Base-by-base conservation (phyloP, 2,888 invertebrate species). In the Synergus gifuensis region DNA sequence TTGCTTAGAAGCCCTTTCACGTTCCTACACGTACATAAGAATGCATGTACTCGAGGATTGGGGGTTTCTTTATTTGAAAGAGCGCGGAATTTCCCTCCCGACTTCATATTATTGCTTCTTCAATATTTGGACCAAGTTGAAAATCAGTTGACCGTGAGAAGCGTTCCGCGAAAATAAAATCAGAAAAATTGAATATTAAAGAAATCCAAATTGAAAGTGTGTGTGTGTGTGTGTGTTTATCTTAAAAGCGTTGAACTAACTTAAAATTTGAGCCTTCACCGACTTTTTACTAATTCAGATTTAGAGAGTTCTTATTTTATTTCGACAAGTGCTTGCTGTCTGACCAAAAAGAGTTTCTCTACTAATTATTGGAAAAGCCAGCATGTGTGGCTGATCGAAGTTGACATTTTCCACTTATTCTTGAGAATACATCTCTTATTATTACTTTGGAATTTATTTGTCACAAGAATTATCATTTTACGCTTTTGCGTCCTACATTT, bases 1-100 rank as follows among this genome's bases (percentile, higher is more conserved):
- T 46, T 69, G 46, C 46, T 69, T 69, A 28, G 44, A 44, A 69
- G 22, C 14, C 16, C 18, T 16, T 69, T 22, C 28, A 28, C 69
- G 49, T 69, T 46, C 28, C 36, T 49, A 49, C 28, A 49, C 28
- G 49, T n/a, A 49, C 69, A 36, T 36, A 5, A 69, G 46, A 69
- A 69, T 69, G 36, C 28, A 69, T 69, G 69, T 69, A 49, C 28
- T 49, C 28, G 69, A 69, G 69, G 28, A 69, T 69, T 69, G 28
- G 69, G 49, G 49, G 49, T 66, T 49, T 16, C 49, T 44, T 69
- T 49, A 49, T 49, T 69, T 69, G 22, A 28, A 69, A 69, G 28
- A 69, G 28, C 69, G n/a, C 16, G 28, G 36, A 49, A 69, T 69
- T 69, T 69, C n/a, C 46, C 22, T 36, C 11, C 42, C 4, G 49